Conservation (phyloP, 92 coral and sea anemone species). For the Epizoanthus ramosus region DNA sequence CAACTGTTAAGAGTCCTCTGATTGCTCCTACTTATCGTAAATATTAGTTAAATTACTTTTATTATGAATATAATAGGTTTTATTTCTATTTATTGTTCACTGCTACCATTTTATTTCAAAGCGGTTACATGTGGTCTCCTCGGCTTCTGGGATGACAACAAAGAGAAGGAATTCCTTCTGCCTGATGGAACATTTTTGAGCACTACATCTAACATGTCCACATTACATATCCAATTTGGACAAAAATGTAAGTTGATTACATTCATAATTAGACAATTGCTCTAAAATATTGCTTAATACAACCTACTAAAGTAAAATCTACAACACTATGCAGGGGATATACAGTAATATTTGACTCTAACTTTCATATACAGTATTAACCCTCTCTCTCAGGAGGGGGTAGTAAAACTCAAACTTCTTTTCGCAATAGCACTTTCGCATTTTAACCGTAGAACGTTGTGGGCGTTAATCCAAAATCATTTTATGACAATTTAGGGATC, state of each 20-base stretch:
- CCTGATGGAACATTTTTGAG: constrained; percentile 55
- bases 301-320: neutral
- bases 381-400: too few relatives aligned
- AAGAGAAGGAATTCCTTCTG: constrained; percentile 47
- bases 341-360: too few relatives aligned
- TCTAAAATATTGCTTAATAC: neutral
- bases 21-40: too few relatives aligned
- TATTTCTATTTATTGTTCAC: neutral
- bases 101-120: neutral
- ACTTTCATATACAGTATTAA: too few relatives aligned
- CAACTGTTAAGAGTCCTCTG: too few relatives aligned
- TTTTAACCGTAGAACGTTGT: too few relatives aligned
- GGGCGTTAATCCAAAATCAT: neutral
- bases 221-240: constrained; percentile 62
- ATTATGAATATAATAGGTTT: too few relatives aligned
- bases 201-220: constrained; percentile 33
- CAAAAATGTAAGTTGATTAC: constrained; percentile 52
- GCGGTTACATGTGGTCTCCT: constrained; percentile 65
- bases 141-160: constrained; percentile 61
- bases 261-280: neutral
- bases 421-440: too few relatives aligned
- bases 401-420: too few relatives aligned
- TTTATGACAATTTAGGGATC: constrained; percentile 14
- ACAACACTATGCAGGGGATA: neutral
- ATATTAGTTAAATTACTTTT: neutral